Percentiles rank a stretch among this genome's conserved stretches.
Conservation (phyloP, 2,797 vertebrate species). For the Lagorchestes hirsutus region DNA sequence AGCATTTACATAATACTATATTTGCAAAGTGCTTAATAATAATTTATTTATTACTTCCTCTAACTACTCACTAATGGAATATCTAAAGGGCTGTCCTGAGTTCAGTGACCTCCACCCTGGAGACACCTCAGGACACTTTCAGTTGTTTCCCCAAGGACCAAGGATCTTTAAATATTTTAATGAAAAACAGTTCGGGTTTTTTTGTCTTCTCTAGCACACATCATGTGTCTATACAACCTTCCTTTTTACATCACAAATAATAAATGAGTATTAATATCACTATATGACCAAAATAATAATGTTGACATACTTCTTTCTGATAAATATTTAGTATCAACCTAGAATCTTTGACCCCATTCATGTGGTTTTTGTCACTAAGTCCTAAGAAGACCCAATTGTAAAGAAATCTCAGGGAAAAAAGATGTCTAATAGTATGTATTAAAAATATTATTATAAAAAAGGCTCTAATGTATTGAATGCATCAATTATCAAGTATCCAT, state of each 20-base stretch:
- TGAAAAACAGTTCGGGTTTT: slow-evolving; percentile 40
- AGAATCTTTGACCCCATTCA: not conserved
- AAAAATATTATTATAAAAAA: not conserved
- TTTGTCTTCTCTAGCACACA: not conserved
- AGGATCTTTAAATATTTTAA: slow-evolving; percentile 50
- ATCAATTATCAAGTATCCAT: not conserved
- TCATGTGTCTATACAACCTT: too few species aligned
- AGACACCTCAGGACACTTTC: slow-evolving; percentile 66
- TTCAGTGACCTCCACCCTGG: slow-evolving; percentile 62
- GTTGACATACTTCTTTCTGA: not conserved
- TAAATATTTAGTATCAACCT: not conserved
- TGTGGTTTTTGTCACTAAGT: not conserved
- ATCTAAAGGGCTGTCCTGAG: slow-evolving; percentile 63
- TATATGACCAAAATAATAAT: not conserved
- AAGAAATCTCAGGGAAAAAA: not conserved
- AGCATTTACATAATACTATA: slow-evolving; percentile 73
- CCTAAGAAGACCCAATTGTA: not conserved
- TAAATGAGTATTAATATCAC: not conserved
- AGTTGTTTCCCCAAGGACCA: slow-evolving; percentile 23
- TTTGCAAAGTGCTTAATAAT: slow-evolving; percentile 79
- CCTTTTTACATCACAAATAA: not conserved
- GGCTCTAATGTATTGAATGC: not conserved
- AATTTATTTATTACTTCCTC: slow-evolving; percentile 78
- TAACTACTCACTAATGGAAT: slow-evolving; percentile 75
- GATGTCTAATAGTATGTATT: not conserved